Conservation (phyloP, 2,797 vertebrate species). For the Rhincodon typus region DNA sequence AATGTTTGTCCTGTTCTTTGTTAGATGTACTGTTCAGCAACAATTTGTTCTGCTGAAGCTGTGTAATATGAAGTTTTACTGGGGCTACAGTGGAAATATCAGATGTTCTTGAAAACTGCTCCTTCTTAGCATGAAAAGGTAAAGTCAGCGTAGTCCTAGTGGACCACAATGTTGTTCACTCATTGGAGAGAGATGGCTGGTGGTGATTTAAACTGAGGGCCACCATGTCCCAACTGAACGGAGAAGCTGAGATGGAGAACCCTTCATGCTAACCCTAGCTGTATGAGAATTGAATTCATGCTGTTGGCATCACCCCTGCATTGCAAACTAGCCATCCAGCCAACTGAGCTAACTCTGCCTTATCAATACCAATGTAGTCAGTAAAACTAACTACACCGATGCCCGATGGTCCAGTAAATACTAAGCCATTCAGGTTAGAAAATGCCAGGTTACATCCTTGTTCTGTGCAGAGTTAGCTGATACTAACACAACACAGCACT, state of each 20-base stretch:
- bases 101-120: not conserved
- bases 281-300: too few species aligned
- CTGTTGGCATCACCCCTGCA: too few species aligned
- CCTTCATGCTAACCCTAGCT: too few species aligned
- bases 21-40: not conserved
- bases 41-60: not conserved
- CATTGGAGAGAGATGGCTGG: too few species aligned
- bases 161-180: too few species aligned
- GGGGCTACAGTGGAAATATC: not conserved
- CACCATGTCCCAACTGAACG: too few species aligned
- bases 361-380: not conserved
- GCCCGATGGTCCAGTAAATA: not conserved
- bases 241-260: too few species aligned
- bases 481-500: not conserved
- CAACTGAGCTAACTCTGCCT: too few species aligned
- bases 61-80: not conserved
- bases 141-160: too few species aligned
- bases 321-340: too few species aligned
- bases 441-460: not conserved
- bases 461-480: not conserved
- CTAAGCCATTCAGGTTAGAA: not conserved
- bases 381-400: not conserved
- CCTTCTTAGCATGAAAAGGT: not conserved
- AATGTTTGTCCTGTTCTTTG: not conserved
- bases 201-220: too few species aligned